Conservation (phyloP, 2,888 invertebrate species). For the Chrysolina oricalcia region DNA sequence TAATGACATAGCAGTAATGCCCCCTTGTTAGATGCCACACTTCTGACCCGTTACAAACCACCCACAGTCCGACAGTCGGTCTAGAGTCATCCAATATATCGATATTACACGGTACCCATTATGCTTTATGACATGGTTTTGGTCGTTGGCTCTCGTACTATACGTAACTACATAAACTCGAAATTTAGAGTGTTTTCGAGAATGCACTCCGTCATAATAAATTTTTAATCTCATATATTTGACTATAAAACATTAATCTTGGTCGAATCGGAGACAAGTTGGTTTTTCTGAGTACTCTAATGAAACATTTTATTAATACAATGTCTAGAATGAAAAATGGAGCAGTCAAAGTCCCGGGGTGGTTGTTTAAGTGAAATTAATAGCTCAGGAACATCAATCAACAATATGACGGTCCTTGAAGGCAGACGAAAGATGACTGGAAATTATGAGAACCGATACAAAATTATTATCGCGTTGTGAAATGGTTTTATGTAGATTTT, state of each 20-base stretch:
- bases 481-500: no score
- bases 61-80: no score
- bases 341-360: conserved; percentile 5
- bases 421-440: neutral
- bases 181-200: neutral
- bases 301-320: conserved; percentile 42
- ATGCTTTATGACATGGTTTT: no score
- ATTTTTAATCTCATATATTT: conserved; percentile 38
- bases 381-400: conserved; percentile 10
- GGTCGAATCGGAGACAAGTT: conserved; percentile 32
- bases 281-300: conserved; percentile 40
- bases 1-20: no score
- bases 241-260: conserved; percentile 41
- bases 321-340: conserved; percentile 38
- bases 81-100: no score
- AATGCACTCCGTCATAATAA: conserved; percentile 34
- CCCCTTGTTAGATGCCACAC: no score
- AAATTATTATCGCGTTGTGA: no score
- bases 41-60: no score
- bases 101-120: no score
- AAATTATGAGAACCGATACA: neutral
- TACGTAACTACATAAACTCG: neutral
- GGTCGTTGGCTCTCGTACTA: no score
- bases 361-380: conserved; percentile 21
- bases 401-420: neutral